These are phyloP conservation scores for Artibeus jamaicensis DNA, from an alignment of 2,797 vertebrate species.

Conservation along the genomic window DNA sequence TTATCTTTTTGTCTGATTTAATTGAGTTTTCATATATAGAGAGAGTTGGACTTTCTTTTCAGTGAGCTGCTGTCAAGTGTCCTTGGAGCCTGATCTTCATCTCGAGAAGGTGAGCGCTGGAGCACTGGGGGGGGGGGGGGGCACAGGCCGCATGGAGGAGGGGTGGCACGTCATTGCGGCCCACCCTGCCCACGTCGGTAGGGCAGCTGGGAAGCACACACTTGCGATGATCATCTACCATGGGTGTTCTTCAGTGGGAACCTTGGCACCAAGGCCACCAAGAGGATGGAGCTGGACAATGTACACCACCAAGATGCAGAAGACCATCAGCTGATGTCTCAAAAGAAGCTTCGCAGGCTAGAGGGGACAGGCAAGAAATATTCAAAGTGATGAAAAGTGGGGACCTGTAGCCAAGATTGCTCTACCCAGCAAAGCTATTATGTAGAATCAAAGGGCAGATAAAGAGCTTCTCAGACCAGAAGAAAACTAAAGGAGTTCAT, in stretches of 20 bases:
- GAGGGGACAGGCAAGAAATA: no score
- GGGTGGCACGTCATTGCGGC: not conserved
- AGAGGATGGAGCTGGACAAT: not conserved
- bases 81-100: not conserved
- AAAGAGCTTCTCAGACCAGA: no score
- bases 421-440: no score
- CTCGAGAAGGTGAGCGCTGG: not conserved
- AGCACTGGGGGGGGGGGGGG: not conserved
- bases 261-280: not conserved
- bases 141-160: not conserved
- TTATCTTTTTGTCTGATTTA: constrained; percentile 6
- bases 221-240: not conserved
- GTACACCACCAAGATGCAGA: not conserved
- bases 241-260: not conserved
- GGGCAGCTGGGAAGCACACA: not conserved
- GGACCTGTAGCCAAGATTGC: no score
- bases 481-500: no score
- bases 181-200: not conserved
- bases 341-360: no score
- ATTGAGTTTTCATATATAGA: not conserved
- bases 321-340: no score
- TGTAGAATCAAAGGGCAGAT: no score
- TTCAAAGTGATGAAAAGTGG: no score
- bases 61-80: not conserved
- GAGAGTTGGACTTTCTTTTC: not conserved